Conservation (phyloP, 2,797 vertebrate genomes). For the Huso huso region DNA sequence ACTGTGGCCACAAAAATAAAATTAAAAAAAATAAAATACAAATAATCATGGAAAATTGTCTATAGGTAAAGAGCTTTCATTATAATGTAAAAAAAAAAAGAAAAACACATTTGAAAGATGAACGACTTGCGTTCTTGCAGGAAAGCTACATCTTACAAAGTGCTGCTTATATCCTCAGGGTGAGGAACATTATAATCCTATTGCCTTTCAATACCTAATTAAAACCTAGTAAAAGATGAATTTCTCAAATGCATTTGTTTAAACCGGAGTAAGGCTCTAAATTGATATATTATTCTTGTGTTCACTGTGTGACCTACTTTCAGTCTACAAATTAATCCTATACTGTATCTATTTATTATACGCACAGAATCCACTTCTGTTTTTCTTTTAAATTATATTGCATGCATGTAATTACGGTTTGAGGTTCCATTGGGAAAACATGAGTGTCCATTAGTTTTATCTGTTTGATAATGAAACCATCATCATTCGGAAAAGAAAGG, state of each 20-base stretch:
- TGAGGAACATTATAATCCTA: neutral
- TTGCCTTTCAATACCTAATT: neutral
- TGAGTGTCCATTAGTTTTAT: too few relatives aligned
- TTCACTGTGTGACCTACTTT: conserved; percentile 28
- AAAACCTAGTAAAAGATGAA: neutral
- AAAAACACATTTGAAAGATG: neutral
- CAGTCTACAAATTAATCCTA: conserved; percentile 17
- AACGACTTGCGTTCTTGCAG: neutral
- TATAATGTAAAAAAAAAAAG: neutral
- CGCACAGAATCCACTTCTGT: conserved; percentile 5
- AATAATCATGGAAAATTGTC: neutral
- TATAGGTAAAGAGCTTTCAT: neutral
- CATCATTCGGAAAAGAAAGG: too few relatives aligned
- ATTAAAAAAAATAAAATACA: too few relatives aligned
- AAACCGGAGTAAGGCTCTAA: neutral
- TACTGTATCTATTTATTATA: conserved; percentile 9
- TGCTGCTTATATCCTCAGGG: neutral
- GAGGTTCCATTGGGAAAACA: too few relatives aligned
- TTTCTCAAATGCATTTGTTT: neutral
- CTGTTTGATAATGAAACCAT: too few relatives aligned
- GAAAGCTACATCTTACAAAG: neutral
- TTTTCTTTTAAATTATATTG: neutral
- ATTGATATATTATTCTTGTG: neutral
- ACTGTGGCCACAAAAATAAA: too few relatives aligned
- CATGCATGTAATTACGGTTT: too few relatives aligned